phyloP scores from a whole-genome alignment of 35 echinoderm and acorn worm species.

The Amphiura filiformis region DNA sequence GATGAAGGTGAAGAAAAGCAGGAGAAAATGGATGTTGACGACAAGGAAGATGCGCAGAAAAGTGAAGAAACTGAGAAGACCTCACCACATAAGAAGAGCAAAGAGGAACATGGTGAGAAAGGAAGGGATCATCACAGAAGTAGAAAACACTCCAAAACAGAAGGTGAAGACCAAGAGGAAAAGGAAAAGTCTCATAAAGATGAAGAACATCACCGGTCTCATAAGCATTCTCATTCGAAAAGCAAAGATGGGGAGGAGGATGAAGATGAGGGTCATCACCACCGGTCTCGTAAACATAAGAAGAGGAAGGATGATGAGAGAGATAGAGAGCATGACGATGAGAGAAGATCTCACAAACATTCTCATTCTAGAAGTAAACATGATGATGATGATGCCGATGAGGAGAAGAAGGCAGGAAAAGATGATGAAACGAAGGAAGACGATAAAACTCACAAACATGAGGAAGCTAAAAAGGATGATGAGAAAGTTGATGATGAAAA shows the following conservation, averaged over 20 bases:
- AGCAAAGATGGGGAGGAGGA: too few species aligned
- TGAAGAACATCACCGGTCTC: too few species aligned
- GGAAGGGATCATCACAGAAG: background rate
- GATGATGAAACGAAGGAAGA: background rate
- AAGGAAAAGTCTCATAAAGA: background rate
- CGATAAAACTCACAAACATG: background rate
- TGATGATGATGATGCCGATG: background rate
- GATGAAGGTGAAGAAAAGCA: background rate
- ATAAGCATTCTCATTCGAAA: too few species aligned
- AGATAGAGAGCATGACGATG: background rate
- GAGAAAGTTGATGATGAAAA: background rate
- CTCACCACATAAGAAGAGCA: background rate
- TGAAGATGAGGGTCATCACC: background rate
- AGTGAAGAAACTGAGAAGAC: background rate
- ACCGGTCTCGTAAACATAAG: background rate
- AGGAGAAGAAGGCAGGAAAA: background rate
- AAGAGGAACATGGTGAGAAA: background rate
- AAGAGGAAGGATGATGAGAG: background rate
- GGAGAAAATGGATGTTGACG: background rate
- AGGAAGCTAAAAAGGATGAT: background rate
- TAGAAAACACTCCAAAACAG: background rate
- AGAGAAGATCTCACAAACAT: background rate
- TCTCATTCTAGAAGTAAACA: background rate
- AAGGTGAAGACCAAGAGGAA: background rate
- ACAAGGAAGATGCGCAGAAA: background rate